These are phyloP conservation scores for Drosophila rufa DNA, from an alignment of 1,140 invertebrate species.

Conservation along the genomic window DNA sequence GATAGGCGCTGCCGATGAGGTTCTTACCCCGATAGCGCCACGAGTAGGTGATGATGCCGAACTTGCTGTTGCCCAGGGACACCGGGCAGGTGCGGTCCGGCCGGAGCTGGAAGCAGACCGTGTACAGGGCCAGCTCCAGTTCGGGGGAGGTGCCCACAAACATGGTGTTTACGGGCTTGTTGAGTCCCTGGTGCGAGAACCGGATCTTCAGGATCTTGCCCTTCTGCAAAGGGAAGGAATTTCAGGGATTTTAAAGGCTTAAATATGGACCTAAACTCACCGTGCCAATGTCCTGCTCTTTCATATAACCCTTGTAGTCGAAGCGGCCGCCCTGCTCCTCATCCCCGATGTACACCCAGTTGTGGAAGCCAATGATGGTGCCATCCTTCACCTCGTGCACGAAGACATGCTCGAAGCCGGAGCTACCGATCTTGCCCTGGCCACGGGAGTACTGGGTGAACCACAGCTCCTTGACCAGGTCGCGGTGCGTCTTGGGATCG, in stretches of 20 bases:
- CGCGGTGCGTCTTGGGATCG: constrained; percentile 89
- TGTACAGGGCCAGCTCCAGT: constrained; percentile 96
- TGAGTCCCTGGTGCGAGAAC: constrained; percentile 90
- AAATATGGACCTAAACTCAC: constrained; percentile 86
- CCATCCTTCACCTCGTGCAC: constrained; percentile 92
- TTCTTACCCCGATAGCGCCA: constrained; percentile 91
- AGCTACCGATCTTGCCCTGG: constrained; percentile 91
- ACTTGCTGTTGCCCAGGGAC: constrained; percentile 89
- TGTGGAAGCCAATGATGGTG: constrained; percentile 93
- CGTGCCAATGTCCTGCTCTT: constrained; percentile 89
- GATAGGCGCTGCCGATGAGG: constrained; percentile 92
- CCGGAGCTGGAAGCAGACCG: constrained; percentile 92
- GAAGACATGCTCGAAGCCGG: constrained; percentile 95
- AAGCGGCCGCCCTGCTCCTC: constrained; percentile 89
- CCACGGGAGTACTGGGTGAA: constrained; percentile 93
- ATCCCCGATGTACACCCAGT: constrained; percentile 94
- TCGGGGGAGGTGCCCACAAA: constrained; percentile 97
- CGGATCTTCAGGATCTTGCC: constrained; percentile 91
- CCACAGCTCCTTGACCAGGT: constrained; percentile 91
- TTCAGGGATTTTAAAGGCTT: background rate
- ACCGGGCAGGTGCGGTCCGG: constrained; percentile 90
- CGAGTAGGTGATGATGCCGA: constrained; percentile 91
- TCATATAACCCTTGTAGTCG: constrained; percentile 93
- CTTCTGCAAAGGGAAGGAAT: constrained; percentile 87
- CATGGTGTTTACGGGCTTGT: constrained; percentile 92